A percentile compares a stretch with the other conserved stretches of the same genome.
These are phyloP conservation scores for Xanthia icteritia DNA, from an alignment of 2,888 invertebrate species.

Conservation along the genomic window DNA sequence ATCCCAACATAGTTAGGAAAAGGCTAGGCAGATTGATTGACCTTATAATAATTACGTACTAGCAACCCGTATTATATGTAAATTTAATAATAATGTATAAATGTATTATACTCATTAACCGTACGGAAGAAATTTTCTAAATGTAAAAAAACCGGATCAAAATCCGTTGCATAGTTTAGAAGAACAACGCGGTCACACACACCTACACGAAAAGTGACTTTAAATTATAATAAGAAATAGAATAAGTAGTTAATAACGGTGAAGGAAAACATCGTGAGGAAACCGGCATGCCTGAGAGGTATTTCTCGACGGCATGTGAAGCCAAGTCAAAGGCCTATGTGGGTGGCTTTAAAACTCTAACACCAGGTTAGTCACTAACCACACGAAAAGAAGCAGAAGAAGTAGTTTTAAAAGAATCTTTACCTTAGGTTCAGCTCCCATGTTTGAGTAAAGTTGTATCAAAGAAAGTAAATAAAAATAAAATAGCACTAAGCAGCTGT, in stretches of 20 bases:
- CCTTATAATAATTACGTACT: background rate
- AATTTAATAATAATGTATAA: background rate
- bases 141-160: background rate
- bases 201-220: background rate
- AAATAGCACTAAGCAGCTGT: constrained; percentile 5
- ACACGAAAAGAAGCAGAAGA: background rate
- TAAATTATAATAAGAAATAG: no score
- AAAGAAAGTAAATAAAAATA: constrained; percentile 20
- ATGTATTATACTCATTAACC: background rate
- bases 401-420: background rate
- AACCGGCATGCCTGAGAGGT: no score
- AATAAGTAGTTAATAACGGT: no score
- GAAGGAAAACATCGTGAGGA: no score
- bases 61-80: background rate
- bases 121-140: background rate
- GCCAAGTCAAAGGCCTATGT: no score
- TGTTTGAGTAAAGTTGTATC: background rate
- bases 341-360: no score
- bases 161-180: background rate
- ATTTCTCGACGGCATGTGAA: no score
- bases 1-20: no score
- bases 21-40: no score
- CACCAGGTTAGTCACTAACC: no score
- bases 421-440: background rate
- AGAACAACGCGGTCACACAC: background rate